Base-by-base conservation (phyloP, 2,113 vertebrate genomes). In the Prunella himalayana region DNA sequence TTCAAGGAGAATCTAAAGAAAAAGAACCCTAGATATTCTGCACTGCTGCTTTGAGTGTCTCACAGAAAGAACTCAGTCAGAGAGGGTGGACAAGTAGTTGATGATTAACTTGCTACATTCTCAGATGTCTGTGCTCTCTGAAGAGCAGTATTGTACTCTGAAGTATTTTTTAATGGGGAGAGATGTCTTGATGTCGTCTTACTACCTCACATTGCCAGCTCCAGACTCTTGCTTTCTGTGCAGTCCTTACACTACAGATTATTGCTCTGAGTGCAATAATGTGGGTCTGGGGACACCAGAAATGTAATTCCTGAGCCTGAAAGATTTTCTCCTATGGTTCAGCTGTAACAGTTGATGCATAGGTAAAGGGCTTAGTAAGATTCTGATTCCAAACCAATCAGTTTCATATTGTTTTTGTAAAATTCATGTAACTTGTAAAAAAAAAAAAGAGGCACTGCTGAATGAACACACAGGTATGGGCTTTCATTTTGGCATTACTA, bases 261-360 rank as follows among this genome's bases (percentile, higher is more conserved):
- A 22, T 27, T 42, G 21, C 22, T 51, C 22, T 0, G 0, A 77
- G 37, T 37, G 27, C 33, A 86, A 17, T 9, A n/a, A 31, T 0
- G 1, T 13, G 24, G 11, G 2, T 51, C 12, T 71, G 35, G 7
- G 19, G 16, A 65, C 65, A 30, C 7, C 41, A 77, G 27, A 27
- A 56, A 20, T 30, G 8, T 18, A 6, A 1, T 41, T 72, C 24
- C 24, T 27, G 3, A 5, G 56, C 5, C 12, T 30, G 19, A 8
- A 24, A 83, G 9, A 1, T 47, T 80, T 90, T 44, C 17, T 47
- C 13, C 33, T 69, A 0, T 4, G 6, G 9, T 28, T 30, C 41
- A 64, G 13, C 10, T 65, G 5, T 50, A 54, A 54, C 3, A 35
- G 20, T 15, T 42, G 27, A 50, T 85, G 11, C 7, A n/a, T 28